Evolutionary conservation across 2,888 invertebrate species (phyloP).

Genomic region (Drosophila phalerata): DNA sequence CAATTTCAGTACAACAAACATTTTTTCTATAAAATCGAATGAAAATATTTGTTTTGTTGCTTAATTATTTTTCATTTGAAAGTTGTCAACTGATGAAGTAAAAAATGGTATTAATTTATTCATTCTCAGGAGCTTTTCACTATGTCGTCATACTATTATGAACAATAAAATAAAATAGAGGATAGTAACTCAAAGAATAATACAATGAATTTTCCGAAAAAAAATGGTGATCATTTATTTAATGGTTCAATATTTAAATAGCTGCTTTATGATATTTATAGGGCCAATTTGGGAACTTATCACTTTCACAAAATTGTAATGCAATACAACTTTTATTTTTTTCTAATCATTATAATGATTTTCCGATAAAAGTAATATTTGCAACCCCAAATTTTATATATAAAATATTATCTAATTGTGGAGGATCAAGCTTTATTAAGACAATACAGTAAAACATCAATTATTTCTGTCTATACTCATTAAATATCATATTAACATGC

Average conservation of each 20-base stretch:
- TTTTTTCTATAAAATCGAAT: neutral
- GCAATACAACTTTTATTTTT: no score
- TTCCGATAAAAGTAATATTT: neutral
- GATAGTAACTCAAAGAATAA: neutral
- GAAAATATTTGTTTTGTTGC: constrained; percentile 18
- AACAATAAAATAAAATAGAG: neutral
- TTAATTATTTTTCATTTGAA: constrained; percentile 17
- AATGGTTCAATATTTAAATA: no score
- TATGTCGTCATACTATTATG: neutral
- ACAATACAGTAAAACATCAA: neutral
- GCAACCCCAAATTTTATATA: neutral
- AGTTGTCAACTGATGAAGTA: constrained; percentile 5
- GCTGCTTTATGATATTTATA: no score
- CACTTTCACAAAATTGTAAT: no score
- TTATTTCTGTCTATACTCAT: neutral
- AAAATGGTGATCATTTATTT: neutral
- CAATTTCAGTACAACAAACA: constrained; percentile 11
- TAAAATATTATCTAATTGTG: neutral
- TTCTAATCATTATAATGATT: neutral
- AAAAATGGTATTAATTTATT: neutral
- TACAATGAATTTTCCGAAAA: neutral
- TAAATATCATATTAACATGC: neutral
- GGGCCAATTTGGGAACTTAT: no score
- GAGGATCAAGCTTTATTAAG: no score
- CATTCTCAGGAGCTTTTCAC: neutral